Evolutionary conservation across 2,888 invertebrate species (phyloP).

Genomic region (Drosophila maculinotata): DNA sequence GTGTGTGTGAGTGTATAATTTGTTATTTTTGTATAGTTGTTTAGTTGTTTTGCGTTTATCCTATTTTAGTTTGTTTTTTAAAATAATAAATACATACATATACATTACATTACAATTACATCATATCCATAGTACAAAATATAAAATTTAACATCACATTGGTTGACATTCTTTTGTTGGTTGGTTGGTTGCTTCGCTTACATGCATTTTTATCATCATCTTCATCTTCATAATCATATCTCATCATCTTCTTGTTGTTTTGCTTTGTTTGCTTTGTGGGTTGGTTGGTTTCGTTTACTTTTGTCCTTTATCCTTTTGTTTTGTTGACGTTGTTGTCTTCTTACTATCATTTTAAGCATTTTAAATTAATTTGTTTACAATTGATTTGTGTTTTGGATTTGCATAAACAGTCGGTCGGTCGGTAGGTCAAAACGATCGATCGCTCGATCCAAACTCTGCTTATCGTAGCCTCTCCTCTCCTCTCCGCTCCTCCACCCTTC

Average conservation of each 20-base stretch:
- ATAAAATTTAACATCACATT: conserved; percentile 80
- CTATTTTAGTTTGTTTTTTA: conserved; percentile 68
- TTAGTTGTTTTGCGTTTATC: conserved; percentile 58
- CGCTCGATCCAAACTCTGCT: conserved; percentile 43
- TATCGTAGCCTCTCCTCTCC: conserved; percentile 47
- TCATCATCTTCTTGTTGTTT: conserved; percentile 21
- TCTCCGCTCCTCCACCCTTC: neutral
- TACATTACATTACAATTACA: conserved; percentile 74
- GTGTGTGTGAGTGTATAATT: conserved; percentile 16
- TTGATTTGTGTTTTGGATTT: conserved; percentile 47
- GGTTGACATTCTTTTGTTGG: conserved; percentile 81
- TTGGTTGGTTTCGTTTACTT: conserved; percentile 67
- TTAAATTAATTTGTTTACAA: conserved; percentile 49
- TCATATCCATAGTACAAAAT: conserved; percentile 79
- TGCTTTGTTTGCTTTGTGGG: conserved; percentile 61
- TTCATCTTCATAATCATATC: conserved; percentile 17
- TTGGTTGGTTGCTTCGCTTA: conserved; percentile 80
- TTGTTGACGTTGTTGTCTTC: conserved; percentile 15
- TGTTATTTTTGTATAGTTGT: conserved; percentile 28
- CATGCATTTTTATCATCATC: conserved; percentile 40
- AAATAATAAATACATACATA: conserved; percentile 78
- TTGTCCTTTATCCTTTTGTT: conserved; percentile 32
- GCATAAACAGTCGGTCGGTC: conserved; percentile 59
- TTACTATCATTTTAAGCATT: conserved; percentile 32
- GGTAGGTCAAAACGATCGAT: conserved; percentile 60